Base-by-base conservation (phyloP, 2,888 invertebrate species). In the Pharmacophagus antenor region DNA sequence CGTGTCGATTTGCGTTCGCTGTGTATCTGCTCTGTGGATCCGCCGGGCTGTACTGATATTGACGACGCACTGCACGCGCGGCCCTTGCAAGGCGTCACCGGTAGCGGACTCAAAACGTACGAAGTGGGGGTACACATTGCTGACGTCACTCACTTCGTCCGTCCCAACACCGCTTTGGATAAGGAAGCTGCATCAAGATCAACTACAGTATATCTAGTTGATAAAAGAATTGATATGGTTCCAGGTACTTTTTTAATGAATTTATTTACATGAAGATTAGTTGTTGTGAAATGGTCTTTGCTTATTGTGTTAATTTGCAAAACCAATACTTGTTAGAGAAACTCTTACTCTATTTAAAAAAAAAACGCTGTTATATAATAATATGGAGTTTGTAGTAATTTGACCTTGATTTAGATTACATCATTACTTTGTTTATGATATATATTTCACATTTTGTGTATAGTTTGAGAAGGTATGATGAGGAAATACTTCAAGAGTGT, bases 31-130 rank as follows among this genome's bases (percentile, higher is more conserved):
- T 98, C 98, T 0, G 98, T 99, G 0, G 99, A 99, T 92, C 99
- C 99, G 2, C 98, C 98, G 0, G 99, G 99, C 0, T 99, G 99
- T 81, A 99, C 99, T 0, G 99, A 99, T 80, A 99, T 99, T 65
- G 99, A 99, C 79, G 99, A 99, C 82, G 99, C 99, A 0, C 85
- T 99, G 1, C 99, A 99, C 84, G 98, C 98, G 70, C 92, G 94
- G 20, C 85, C 92, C 42, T 83, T 98, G 21, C 90, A 92, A 0
- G 95, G 95, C 74, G 94, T 41, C 15, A 76, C 82, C 0, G 20
- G 57, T 1, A 70, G 76, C 46, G 85, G 83, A 0, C 72, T 80
- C 1, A 63, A 64, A n/a, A 73, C 65, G 31, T 88, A 77, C 72
- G 82, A 94, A 82, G 94, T 98, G 55, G 99, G 99, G 17, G 99